These are phyloP conservation scores for Picathartes gymnocephalus DNA, from an alignment of 2,113 vertebrate genomes.

Conservation along the genomic window DNA sequence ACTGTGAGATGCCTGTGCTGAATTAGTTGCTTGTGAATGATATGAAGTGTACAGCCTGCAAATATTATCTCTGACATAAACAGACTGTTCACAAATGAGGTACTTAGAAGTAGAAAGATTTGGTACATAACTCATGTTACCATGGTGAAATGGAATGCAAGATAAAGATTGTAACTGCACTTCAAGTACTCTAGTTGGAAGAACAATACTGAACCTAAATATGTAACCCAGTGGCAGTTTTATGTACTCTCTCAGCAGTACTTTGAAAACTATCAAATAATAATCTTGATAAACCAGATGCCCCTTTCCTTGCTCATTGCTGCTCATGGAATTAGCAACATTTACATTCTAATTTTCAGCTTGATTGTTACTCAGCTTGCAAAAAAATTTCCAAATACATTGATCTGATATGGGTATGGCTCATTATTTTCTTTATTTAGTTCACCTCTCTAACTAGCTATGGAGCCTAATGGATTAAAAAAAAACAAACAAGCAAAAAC, in stretches of 20 bases:
- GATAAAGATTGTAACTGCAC: background rate
- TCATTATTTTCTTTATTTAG: background rate
- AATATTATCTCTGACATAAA: background rate
- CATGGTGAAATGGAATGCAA: background rate
- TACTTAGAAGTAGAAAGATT: background rate
- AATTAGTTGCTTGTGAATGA: background rate
- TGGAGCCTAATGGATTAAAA: background rate
- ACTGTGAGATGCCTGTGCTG: background rate
- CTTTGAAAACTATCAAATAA: background rate
- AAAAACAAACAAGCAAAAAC: background rate
- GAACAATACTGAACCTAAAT: background rate
- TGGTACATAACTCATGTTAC: background rate
- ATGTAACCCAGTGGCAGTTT: background rate
- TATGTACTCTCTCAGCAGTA: background rate
- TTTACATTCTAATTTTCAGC: background rate
- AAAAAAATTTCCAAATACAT: background rate
- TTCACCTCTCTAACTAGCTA: background rate
- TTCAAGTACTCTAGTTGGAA: background rate
- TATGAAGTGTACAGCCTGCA: background rate
- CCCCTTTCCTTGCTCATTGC: background rate
- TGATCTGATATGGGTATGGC: background rate
- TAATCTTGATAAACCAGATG: background rate
- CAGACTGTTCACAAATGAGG: background rate
- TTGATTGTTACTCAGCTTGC: background rate
- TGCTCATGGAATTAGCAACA: background rate